Evolutionary conservation across 2,888 invertebrate genomes (phyloP), one percentile per base, ranked within the genome.

Genomic region (Idaea biselata): DNA sequence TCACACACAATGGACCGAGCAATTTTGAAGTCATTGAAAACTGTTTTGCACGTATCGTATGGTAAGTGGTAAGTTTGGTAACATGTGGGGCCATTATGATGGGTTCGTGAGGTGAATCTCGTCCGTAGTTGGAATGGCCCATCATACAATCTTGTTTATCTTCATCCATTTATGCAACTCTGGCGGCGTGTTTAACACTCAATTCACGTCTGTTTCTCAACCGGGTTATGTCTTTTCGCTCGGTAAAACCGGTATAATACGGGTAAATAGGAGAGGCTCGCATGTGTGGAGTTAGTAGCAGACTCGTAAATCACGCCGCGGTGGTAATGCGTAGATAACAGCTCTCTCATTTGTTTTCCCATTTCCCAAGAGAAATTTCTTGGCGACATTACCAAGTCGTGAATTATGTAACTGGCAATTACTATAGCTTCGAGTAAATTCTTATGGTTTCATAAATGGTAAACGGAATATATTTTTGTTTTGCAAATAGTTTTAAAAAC

Each of bases 271-370:
- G 60, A 55, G 54, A 16, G 59, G 32, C 58, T 53, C 33, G 74
- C 65, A 61, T 65, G 63, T 76, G 77, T 70, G 70, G 69, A 76
- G 80, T 76, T 74, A 81, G 87, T 84, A 87, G 88, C 82, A 80
- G 74, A 80, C 69, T 88, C 88, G 83, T 89, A 90, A 89, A 89
- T 90, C 89, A 90, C 86, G 72, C 80, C 82, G 82, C 83, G 78
- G 75, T 82, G 84, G 87, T 89, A 89, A 90, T 89, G 89, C 87
- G 88, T 88, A 89, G 91, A 90, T 89, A 90, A 89, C 84, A 89
- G 86, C 87, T 86, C 88, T 86, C 88, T 89, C 89, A 88, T 90
- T 90, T 90, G 90, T 90, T 89, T 89, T 86, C 84, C 88, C 88
- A 89, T 90, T 89, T 90, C 88, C 86, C 88, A 73, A 74, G 87